phyloP scores from a whole-genome alignment of 2,888 invertebrate genomes.

The Drosophila kanekoi region DNA sequence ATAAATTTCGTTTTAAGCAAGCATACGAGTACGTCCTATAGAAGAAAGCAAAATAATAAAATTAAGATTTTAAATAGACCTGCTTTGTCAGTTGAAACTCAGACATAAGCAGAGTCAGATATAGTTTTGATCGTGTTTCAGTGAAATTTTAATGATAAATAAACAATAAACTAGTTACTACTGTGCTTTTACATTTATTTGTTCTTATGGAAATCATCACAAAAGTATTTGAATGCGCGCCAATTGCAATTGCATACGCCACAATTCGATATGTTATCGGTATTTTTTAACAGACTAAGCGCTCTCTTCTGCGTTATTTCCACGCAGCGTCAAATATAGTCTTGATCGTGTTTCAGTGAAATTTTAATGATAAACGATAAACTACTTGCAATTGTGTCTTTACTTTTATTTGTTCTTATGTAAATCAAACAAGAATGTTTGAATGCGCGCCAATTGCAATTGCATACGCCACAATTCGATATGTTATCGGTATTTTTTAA shows the following conservation, averaged over 20 bases:
- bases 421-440: neutral
- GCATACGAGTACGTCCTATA: conserved; percentile 65
- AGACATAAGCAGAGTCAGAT: conserved; percentile 35
- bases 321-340: conserved; percentile 40
- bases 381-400: conserved; percentile 31
- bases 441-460: conserved; percentile 1
- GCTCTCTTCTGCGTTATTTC: too few species aligned
- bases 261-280: conserved; percentile 1
- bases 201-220: neutral
- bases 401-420: neutral
- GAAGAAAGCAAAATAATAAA: conserved; percentile 23
- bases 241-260: neutral
- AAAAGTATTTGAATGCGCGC: conserved; percentile 10
- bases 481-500: neutral
- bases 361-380: conserved; percentile 63
- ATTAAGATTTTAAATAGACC: conserved; percentile 45
- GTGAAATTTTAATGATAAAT: conserved; percentile 67
- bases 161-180: conserved; percentile 56
- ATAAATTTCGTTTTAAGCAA: conserved; percentile 47
- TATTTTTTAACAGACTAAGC: neutral
- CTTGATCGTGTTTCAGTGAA: conserved; percentile 62
- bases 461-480: neutral
- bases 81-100: conserved; percentile 49
- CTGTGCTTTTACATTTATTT: neutral
- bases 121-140: conserved; percentile 62